phyloP scores from a whole-genome alignment of 2,113 vertebrate species.

The Megatriorchis doriae region DNA sequence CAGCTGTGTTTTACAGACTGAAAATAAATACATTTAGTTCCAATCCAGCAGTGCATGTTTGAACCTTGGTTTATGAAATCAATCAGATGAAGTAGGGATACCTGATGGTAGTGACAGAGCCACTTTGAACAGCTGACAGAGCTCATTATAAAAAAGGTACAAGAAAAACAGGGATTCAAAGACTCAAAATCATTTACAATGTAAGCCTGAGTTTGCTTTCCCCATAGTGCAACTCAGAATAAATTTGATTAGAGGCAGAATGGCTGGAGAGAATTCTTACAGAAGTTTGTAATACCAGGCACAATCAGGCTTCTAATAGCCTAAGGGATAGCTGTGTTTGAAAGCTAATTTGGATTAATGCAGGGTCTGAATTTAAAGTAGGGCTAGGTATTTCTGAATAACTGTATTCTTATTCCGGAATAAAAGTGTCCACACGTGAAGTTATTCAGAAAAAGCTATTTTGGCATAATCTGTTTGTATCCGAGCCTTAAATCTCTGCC shows the following conservation, averaged over 20 bases:
- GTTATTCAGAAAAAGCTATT: conserved; percentile 49
- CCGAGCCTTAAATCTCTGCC: conserved; percentile 19
- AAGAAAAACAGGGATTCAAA: not conserved
- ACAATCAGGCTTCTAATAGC: conserved; percentile 41
- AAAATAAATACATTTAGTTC: conserved; percentile 36
- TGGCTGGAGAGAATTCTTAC: conserved; percentile 8
- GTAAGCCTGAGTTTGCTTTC: not conserved
- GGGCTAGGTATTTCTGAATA: conserved; percentile 37
- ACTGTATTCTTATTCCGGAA: conserved; percentile 38
- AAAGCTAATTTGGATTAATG: conserved; percentile 63
- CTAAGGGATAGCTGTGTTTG: conserved; percentile 37
- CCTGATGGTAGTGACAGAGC: conserved; percentile 49
- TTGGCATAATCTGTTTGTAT: conserved; percentile 35
- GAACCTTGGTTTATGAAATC: not conserved
- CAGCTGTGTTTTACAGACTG: conserved; percentile 7
- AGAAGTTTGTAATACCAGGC: conserved; percentile 2
- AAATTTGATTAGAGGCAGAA: conserved; percentile 25
- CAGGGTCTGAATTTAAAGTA: conserved; percentile 46
- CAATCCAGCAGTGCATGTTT: not conserved
- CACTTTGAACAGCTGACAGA: conserved; percentile 2
- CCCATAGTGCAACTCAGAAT: not conserved
- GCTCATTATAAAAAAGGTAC: not conserved
- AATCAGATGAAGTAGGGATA: not conserved
- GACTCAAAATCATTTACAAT: not conserved
- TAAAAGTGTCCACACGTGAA: conserved; percentile 18